Base-by-base conservation (phyloP, 2,888 invertebrate species). In the Erpobdella octoculata region DNA sequence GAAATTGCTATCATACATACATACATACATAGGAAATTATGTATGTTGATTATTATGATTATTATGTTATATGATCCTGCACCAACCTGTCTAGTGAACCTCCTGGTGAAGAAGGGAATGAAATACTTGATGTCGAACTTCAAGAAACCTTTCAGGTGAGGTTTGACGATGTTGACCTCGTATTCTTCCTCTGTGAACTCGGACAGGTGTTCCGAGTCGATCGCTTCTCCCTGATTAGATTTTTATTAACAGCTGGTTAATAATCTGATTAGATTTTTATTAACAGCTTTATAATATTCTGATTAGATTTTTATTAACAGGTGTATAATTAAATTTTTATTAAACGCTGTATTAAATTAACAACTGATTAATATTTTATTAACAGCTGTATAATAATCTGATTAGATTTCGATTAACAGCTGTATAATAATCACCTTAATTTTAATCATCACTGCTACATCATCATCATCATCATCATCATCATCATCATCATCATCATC, bases 61-160 rank as follows among this genome's bases (percentile, higher is more conserved):
- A 12, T 9, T 35, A 35, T 69, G n/a, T 5, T 21, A 71, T 36
- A 38, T 33, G 3, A 1, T 41, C 25, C 12, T 38, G 31, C 18
- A 36, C 36, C 37, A 83, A 90, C 90, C 88, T 93, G 91, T 81
- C 93, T 93, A 8, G 95, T 96, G 80, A 96, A 95, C 77, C 93
- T 87, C 77, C 96, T 87, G 0, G 95, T 96, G 80, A 97, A 95
- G 84, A 97, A 95, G 12, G 97, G 97, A 78, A 91, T 92, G 78
- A 97, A 88, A 85, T 93, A 96, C 81, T 92, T 92, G 79, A 92
- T 87, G 84, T 97, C 96, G 80, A 93, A 87, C 76, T 90, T 89
- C 2, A 92, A 91, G 82, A 97, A 96, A 28, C 69, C 95, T 79
- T 89, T 83, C 31, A 84, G 74, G 71, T 82, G 80, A 41, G 82